Base-by-base conservation (phyloP, 2,888 invertebrate genomes). In the Bimastos eiseni region DNA sequence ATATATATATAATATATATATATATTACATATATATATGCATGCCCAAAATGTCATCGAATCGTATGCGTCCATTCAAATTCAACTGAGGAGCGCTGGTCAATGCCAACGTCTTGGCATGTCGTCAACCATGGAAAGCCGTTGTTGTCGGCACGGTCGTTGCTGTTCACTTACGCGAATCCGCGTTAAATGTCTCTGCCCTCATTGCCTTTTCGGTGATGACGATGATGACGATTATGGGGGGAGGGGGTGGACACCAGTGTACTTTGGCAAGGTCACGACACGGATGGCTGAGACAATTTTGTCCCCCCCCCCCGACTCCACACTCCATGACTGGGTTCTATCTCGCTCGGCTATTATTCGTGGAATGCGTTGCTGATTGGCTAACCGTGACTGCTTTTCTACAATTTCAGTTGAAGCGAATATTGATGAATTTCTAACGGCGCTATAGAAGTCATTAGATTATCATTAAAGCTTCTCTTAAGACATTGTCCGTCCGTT, bases 121-220 rank as follows among this genome's bases (percentile, higher is more conserved):
- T 70, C 70, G 13, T 70, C 70, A 13, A 30, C 55, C 55, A 30
- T 55, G 6, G 55, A 24, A 6, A 13, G n/a, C 70, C 8, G 30
- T 70, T 70, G 70, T 70, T 70, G 70, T 55, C 6, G 55, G 44
- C 44, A 44, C 24, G 55, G 55, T 38, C 24, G 49, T 24, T 49
- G 70, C 70, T 11, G 70, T 13, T 70, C 13, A 70, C 1, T n/a
- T 70, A 11, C n/a, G 70, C 70, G 30, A 70, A n/a, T 70, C 70
- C 70, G 70, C n/a, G 70, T n/a, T 70, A 70, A 70, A 70, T 70
- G 70, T 70, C n/a, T 70, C 70, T 70, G 70, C n/a, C 70, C 70
- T 70, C 70, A n/a, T 70, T 70, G 70, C 30, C 70, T 70, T n/a
- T 70, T 24, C 24, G 55, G 55, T 55, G 55, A 24, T 30, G 24